Percentiles rank a stretch among this genome's conserved stretches.
phyloP scores from a whole-genome alignment of 2,888 invertebrate species.

The Tenthredo mesomela region DNA sequence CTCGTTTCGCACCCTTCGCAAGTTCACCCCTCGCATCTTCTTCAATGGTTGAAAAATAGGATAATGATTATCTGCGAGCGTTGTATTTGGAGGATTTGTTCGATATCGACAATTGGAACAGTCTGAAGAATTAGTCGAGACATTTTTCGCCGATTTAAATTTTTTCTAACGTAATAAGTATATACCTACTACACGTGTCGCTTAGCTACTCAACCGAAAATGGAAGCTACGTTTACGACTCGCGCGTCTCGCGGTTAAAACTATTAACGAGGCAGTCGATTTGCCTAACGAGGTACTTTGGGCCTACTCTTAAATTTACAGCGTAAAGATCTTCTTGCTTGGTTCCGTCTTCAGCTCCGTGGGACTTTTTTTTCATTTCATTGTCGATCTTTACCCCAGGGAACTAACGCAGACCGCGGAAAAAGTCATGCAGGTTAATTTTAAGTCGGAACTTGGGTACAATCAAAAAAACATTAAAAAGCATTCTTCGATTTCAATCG shows the following conservation, averaged over 20 bases:
- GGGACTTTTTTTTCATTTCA: conserved; percentile 11
- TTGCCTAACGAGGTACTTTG: conserved; percentile 53
- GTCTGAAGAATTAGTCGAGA: not conserved
- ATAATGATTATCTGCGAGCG: conserved; percentile 9
- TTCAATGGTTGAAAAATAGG: not conserved
- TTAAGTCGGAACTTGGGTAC: not conserved
- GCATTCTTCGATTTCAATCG: not conserved
- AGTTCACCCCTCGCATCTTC: not conserved
- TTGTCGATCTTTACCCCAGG: not conserved
- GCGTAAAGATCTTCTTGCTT: conserved; percentile 49
- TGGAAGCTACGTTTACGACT: conserved; percentile 48
- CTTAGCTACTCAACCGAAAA: conserved; percentile 25
- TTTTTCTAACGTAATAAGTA: not conserved
- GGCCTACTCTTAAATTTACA: conserved; percentile 49
- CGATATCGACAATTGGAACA: not conserved
- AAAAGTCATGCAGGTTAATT: not conserved
- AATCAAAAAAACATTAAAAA: not conserved
- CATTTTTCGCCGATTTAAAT: conserved; percentile 10
- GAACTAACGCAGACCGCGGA: not conserved
- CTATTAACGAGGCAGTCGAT: conserved; percentile 49
- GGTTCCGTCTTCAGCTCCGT: not conserved
- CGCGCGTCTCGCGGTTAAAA: conserved; percentile 45
- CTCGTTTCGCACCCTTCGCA: not conserved
- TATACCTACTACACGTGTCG: conserved; percentile 3
- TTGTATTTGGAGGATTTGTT: not conserved